These are phyloP conservation scores for Channa maculata DNA, from an alignment of 2,113 vertebrate genomes.

Conservation along the genomic window DNA sequence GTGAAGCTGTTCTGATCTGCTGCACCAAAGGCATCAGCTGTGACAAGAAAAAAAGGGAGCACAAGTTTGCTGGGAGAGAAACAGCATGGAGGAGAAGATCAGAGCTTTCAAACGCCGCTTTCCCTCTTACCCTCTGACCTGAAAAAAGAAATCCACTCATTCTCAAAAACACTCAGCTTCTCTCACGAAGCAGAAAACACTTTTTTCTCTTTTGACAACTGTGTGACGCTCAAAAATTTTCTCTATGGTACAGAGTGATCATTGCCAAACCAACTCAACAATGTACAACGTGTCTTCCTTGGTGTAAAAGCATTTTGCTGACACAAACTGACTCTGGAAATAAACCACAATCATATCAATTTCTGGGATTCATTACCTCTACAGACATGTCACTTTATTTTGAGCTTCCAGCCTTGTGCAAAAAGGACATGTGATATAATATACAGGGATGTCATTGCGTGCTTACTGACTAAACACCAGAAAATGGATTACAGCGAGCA, in stretches of 20 bases:
- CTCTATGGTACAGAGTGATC: constrained; percentile 11
- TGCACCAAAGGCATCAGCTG: constrained; percentile 51
- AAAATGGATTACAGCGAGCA: constrained; percentile 74
- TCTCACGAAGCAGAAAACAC: constrained; percentile 16
- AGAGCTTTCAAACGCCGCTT: constrained; percentile 35
- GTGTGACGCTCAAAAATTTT: constrained; percentile 30
- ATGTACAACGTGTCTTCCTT: constrained; percentile 17
- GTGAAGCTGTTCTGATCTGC: constrained; percentile 57
- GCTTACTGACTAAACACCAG: constrained; percentile 51
- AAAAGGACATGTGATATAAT: constrained; percentile 56
- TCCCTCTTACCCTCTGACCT: constrained; percentile 4
- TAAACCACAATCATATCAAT: neutral
- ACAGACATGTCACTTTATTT: constrained; percentile 27
- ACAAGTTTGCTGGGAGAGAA: constrained; percentile 46
- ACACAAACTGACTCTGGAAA: neutral
- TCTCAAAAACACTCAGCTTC: constrained; percentile 24
- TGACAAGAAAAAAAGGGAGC: constrained; percentile 43
- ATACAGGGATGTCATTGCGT: constrained; percentile 25
- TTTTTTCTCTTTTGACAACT: constrained; percentile 24
- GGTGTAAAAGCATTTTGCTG: constrained; percentile 7
- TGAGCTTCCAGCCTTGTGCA: constrained; percentile 9
- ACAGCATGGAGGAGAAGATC: constrained; percentile 37
- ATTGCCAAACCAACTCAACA: constrained; percentile 30
- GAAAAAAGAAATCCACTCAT: neutral
- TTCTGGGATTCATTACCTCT: constrained; percentile 32